These are phyloP conservation scores for Nothura maculosa DNA, from an alignment of 2,797 vertebrate genomes.

Conservation along the genomic window DNA sequence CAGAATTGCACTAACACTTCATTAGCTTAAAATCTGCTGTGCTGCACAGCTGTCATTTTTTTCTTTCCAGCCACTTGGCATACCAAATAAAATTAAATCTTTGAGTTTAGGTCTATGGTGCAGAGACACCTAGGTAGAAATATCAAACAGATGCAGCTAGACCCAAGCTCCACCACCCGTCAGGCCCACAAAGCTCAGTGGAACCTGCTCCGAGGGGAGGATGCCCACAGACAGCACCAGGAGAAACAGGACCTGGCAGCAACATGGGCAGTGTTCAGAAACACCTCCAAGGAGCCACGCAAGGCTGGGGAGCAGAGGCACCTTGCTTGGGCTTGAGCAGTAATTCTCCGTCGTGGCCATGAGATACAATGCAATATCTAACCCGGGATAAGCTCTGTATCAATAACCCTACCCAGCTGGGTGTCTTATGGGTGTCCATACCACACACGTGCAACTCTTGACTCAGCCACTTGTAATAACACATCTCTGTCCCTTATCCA, in stretches of 20 bases:
- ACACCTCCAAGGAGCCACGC: background rate
- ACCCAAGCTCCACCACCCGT: background rate
- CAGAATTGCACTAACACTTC: background rate
- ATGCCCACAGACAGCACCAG: background rate
- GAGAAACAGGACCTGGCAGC: background rate
- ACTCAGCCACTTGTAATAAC: background rate
- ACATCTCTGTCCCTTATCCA: background rate
- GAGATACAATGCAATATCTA: fast-evolving
- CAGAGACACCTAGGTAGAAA: background rate
- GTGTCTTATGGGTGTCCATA: background rate
- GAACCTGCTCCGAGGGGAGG: background rate
- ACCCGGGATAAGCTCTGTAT: background rate
- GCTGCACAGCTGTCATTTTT: background rate
- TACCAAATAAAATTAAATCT: background rate
- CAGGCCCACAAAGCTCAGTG: background rate
- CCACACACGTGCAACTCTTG: fast-evolving
- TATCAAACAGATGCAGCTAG: no score
- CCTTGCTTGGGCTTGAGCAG: background rate
- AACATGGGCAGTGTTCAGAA: background rate
- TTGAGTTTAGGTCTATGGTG: background rate
- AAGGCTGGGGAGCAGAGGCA: no score
- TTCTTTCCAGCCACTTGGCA: background rate
- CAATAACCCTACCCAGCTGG: background rate
- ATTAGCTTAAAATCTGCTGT: background rate
- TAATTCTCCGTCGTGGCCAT: fast-evolving